Base-by-base conservation (phyloP, 2,113 vertebrate genomes). In the Serilophus lunatus region DNA sequence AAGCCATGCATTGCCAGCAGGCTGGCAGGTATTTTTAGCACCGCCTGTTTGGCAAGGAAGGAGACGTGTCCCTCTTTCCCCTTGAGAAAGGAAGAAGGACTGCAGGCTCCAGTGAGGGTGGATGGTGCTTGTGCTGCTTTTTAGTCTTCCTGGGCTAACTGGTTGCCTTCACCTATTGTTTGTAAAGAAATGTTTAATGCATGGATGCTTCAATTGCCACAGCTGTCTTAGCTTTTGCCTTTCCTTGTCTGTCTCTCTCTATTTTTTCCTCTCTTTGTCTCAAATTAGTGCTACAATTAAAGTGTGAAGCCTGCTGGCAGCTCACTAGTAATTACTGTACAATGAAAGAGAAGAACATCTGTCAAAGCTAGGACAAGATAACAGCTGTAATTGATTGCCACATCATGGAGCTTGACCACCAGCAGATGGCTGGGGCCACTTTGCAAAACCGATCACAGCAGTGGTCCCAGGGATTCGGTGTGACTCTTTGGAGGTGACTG, bases 351-450 rank as follows among this genome's bases (percentile, higher is more conserved):
- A 96, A 85, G 95, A 97, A 97, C 97, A 97, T 97, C 96, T 97
- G 97, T 97, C 95, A 96, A 92, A 95, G 95, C 96, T 69, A 40
- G 94, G 96, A 96, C 92, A 94, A 96, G 97, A 97, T 97, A 97
- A 97, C 97, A 97, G 96, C 97, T 97, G 97, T 97, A 97, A 97
- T 97, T 95, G 97, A 97, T 97, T 96, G 96, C 96, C 97, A 92
- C 91, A 93, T 96, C 95, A 59, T 93, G 91, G 71, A 91, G 95
- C 92, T 93, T 97, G 97, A 95, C 97, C 97, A 97, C 93, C 96
- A 96, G 94, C 97, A 97, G 97, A 97, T 97, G 97, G 96, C 92
- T 59, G 33, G 89, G 96, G 95, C 91, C 81, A 50, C 38, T 64
- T 96, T 80, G 92, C 72, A 94, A 95, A 95, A 78, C 79, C 1